phyloP scores from a whole-genome alignment of 2,113 vertebrate genomes.

The Ciconia boyciana region DNA sequence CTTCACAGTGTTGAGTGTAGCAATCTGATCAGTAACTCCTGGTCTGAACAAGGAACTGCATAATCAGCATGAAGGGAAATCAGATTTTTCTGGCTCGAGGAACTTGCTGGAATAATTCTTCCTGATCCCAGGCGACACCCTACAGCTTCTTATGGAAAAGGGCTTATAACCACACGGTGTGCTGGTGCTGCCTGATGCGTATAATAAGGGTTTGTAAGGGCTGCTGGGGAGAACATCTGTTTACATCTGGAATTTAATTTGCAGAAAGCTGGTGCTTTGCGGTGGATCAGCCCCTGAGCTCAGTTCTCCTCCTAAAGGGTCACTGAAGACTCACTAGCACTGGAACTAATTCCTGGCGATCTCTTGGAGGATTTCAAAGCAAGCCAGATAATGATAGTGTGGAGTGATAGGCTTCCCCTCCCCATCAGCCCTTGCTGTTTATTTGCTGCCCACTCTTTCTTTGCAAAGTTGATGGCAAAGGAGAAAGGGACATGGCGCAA shows the following conservation, averaged over 20 bases:
- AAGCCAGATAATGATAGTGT: neutral
- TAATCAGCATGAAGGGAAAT: neutral
- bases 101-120: neutral
- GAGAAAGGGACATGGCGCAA: neutral
- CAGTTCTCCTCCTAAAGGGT: neutral
- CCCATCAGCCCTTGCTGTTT: neutral
- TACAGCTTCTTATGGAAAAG: neutral
- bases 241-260: neutral
- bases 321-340: neutral
- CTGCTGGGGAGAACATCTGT: neutral
- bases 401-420: neutral
- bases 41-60: neutral
- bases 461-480: neutral
- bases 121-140: neutral
- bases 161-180: fast-evolving
- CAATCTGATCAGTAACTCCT: neutral
- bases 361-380: neutral
- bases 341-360: neutral
- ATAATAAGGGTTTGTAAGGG: neutral
- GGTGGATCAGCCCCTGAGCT: neutral
- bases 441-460: neutral
- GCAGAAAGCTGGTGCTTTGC: neutral
- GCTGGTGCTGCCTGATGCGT: neutral
- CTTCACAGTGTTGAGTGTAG: neutral
- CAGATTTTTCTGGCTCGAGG: neutral